Evolutionary conservation across 2,888 invertebrate species (phyloP).

Genomic region (Pogonocherus hispidulus): DNA sequence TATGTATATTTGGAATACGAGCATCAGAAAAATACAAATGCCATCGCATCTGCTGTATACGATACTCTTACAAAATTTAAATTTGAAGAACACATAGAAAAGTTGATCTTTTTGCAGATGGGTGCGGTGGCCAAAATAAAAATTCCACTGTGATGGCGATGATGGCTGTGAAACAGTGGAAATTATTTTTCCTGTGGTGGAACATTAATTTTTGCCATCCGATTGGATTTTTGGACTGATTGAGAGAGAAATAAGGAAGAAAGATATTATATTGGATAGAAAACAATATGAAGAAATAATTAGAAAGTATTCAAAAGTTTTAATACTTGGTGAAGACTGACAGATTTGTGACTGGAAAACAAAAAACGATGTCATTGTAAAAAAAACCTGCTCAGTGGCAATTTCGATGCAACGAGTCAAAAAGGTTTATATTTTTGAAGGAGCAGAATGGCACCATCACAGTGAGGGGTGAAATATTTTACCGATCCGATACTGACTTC

Average conservation of each 20-base stretch:
- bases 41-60: slow-evolving; percentile 9
- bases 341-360: slow-evolving; percentile 25
- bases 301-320: slow-evolving; percentile 15
- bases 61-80: not conserved
- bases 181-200: slow-evolving; percentile 19
- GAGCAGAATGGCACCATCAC: not conserved
- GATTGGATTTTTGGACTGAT: slow-evolving; percentile 15
- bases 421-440: slow-evolving; percentile 12
- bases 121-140: slow-evolving; percentile 32
- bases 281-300: slow-evolving; percentile 18
- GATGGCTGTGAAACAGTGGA: slow-evolving; percentile 17
- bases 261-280: slow-evolving; percentile 11
- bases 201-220: slow-evolving; percentile 7
- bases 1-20: slow-evolving; percentile 19
- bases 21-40: slow-evolving; percentile 29
- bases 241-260: slow-evolving; percentile 20
- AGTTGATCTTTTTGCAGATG: slow-evolving; percentile 23
- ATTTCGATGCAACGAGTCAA: slow-evolving; percentile 21
- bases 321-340: slow-evolving; percentile 25
- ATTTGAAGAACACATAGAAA: not conserved
- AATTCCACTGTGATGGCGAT: slow-evolving; percentile 28
- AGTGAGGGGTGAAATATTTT: not conserved
- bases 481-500: not conserved
- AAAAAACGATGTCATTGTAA: slow-evolving; percentile 1
- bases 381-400: slow-evolving; percentile 24